These are phyloP conservation scores for Diplazon laetatorius DNA, from an alignment of 2,888 invertebrate species.

Conservation along the genomic window DNA sequence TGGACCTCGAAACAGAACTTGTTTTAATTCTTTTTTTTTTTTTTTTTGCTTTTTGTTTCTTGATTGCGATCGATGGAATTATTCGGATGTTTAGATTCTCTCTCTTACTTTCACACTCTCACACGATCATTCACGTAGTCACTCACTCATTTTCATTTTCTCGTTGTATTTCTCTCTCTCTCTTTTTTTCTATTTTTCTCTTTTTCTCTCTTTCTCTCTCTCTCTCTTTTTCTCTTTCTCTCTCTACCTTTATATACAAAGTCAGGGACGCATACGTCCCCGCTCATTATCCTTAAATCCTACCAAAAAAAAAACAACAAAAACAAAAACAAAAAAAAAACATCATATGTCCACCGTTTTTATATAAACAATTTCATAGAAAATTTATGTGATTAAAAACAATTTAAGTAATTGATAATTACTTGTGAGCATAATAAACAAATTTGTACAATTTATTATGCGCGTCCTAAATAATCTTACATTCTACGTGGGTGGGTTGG, in stretches of 20 bases:
- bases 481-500: constrained; percentile 60
- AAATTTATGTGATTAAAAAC: constrained; percentile 81
- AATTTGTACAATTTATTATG: constrained; percentile 82
- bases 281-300: constrained; percentile 69
- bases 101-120: constrained; percentile 12
- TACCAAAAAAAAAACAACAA: no score
- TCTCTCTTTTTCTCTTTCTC: constrained; percentile 39
- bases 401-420: constrained; percentile 78
- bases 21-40: constrained; percentile 30
- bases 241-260: constrained; percentile 73
- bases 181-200: constrained; percentile 36
- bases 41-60: constrained; percentile 45
- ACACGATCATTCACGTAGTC: background rate
- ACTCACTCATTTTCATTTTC: no score
- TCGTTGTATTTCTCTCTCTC: no score
- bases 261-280: constrained; percentile 60
- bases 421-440: constrained; percentile 78
- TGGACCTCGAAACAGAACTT: constrained; percentile 65
- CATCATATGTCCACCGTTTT: constrained; percentile 74
- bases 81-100: constrained; percentile 17
- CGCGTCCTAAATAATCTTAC: constrained; percentile 77
- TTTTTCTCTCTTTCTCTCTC: constrained; percentile 52
- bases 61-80: constrained; percentile 10
- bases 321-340: no score
- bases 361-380: constrained; percentile 81